Evolutionary conservation across 2,888 invertebrate species (phyloP), one percentile per base, ranked within the genome.

Genomic region (Brachypterus glaber): DNA sequence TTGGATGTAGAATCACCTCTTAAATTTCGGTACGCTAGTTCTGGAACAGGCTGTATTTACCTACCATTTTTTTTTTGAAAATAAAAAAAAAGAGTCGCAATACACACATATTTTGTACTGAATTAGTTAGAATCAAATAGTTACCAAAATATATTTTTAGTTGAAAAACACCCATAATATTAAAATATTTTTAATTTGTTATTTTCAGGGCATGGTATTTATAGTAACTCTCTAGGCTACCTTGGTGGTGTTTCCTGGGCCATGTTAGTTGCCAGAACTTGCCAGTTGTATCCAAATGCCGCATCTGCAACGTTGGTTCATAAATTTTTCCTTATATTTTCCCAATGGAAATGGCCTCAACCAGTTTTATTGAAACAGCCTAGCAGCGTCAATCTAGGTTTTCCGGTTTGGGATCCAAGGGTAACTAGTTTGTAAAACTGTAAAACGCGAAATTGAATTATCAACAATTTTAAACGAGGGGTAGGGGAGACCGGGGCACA

Each of bases 231-330:
- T 0, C 72, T 99, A 52, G 98, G 98, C 29, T 98, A 95, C 66
- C 77, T 98, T 35, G 96, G 96, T 35, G 98, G 98, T 43, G 96
- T 98, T 7, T 93, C 96, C 0, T 98, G 98, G 98, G 98, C 98
- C 2, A 98, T 99, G 91, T 69, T 99, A 37, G 97, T 97, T 1
- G 98, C 98, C 0, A 74, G 97, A 46, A 95, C 95, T 0, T 98
- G 97, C 64, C 98, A 99, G 64, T 70, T 98, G 24, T 98, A 98
- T 70, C 98, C 98, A 3, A 93, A 95, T 68, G 97, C 97, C 2
- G 78, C 85, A 18, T 87, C 97, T 0, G 85, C 96, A 2, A 93
- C 92, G 0, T 69, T 99, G 48, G 86, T 98, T 36, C 89, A 96
- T 67, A 97, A 97, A 68, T 97, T 99, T 74, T 99, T 99, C 71